Conservation (phyloP, 2,113 vertebrate species). For the Cranoglanis bouderius region DNA sequence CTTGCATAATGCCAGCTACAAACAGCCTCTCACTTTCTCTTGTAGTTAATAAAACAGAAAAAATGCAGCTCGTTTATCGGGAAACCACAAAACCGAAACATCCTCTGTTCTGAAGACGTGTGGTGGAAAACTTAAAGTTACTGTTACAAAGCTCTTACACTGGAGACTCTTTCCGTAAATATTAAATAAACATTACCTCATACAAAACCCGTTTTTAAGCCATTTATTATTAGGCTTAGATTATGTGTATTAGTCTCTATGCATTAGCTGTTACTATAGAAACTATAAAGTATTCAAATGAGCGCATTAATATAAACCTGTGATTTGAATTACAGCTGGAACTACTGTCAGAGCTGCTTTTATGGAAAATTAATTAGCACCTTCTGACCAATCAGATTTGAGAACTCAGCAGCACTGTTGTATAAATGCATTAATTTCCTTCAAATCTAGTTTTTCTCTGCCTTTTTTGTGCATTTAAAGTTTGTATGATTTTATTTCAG, state of each 20-base stretch:
- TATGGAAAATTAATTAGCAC: background rate
- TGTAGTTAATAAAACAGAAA: background rate
- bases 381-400: background rate
- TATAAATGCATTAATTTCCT: too few species aligned
- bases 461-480: background rate
- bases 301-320: background rate
- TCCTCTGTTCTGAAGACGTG: background rate
- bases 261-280: background rate
- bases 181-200: background rate
- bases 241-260: background rate
- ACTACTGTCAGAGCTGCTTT: background rate
- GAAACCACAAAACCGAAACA: background rate
- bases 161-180: background rate
- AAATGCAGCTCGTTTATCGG: background rate
- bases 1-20: background rate
- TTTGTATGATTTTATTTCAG: background rate
- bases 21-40: background rate
- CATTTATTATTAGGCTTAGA: background rate
- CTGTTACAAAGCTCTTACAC: background rate
- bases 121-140: background rate
- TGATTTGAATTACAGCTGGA: background rate
- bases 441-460: background rate
- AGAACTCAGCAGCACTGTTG: background rate
- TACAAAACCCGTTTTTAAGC: background rate
- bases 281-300: background rate